Evolutionary conservation across 64 coral and sea anemone species (phyloP).

Genomic region (Dendrophyllia cribrosa): DNA sequence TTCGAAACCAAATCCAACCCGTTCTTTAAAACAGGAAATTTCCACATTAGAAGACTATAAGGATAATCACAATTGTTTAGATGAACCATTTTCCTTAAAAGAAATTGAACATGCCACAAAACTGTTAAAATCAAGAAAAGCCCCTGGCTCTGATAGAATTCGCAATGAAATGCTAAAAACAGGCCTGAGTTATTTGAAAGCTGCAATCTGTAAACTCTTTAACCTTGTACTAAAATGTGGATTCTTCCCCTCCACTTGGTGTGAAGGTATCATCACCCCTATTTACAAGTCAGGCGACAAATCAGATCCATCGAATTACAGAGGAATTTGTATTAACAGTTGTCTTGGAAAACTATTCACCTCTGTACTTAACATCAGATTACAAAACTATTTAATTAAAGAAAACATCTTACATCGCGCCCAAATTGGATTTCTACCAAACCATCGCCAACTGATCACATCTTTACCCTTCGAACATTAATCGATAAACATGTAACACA

Average conservation of each 20-base stretch:
- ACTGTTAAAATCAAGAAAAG: background rate
- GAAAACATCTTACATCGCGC: constrained; percentile 1
- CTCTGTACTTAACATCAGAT: constrained; percentile 9
- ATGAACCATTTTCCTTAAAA: background rate
- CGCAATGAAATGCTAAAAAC: constrained; percentile 10
- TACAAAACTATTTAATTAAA: background rate
- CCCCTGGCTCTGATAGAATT: constrained; percentile 2
- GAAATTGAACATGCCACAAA: background rate
- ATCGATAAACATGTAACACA: constrained; percentile 21
- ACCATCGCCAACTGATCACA: constrained; percentile 33
- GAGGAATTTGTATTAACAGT: constrained; percentile 38
- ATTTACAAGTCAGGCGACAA: constrained; percentile 18
- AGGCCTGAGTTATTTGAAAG: background rate
- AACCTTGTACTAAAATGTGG: background rate
- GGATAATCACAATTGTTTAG: background rate
- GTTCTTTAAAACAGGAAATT: background rate
- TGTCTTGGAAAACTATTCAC: constrained; percentile 21
- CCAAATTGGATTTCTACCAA: constrained; percentile 35
- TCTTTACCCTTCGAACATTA: constrained; percentile 24
- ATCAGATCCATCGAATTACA: constrained; percentile 32
- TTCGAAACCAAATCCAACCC: background rate
- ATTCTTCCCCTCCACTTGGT: constrained; percentile 6
- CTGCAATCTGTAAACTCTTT: background rate
- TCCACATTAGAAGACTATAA: too few species aligned
- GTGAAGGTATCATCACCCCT: constrained; percentile 12